These are phyloP conservation scores for Grammomys dolichurus DNA, from an alignment of 2,113 vertebrate species.

Conservation along the genomic window DNA sequence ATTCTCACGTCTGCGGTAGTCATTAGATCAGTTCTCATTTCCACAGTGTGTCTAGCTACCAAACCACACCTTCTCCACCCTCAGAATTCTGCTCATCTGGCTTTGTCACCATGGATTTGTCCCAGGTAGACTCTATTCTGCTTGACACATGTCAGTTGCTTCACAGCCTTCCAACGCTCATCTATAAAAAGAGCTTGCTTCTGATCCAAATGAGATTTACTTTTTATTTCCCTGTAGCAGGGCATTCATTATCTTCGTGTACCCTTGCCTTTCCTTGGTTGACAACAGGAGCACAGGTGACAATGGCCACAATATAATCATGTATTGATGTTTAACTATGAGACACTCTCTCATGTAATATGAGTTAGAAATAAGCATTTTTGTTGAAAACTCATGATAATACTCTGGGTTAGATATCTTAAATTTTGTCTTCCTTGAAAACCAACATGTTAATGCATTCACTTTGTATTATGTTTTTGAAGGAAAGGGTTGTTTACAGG, in stretches of 20 bases:
- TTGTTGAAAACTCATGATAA: background rate
- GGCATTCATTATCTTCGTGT: background rate
- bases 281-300: background rate
- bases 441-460: background rate
- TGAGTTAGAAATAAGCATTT: background rate
- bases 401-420: background rate
- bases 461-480: background rate
- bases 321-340: background rate
- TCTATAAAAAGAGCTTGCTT: conserved; percentile 51
- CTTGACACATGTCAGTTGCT: background rate
- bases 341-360: background rate
- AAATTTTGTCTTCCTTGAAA: conserved; percentile 17
- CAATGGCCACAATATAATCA: background rate
- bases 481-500: background rate
- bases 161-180: background rate
- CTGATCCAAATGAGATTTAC: background rate
- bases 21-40: background rate
- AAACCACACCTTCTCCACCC: background rate
- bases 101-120: background rate
- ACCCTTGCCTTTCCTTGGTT: background rate
- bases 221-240: conserved; percentile 6
- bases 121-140: background rate
- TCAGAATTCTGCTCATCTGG: background rate
- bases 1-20: background rate
- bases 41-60: background rate